Conservation (phyloP, 2,113 vertebrate genomes). For the Noctilio leporinus region DNA sequence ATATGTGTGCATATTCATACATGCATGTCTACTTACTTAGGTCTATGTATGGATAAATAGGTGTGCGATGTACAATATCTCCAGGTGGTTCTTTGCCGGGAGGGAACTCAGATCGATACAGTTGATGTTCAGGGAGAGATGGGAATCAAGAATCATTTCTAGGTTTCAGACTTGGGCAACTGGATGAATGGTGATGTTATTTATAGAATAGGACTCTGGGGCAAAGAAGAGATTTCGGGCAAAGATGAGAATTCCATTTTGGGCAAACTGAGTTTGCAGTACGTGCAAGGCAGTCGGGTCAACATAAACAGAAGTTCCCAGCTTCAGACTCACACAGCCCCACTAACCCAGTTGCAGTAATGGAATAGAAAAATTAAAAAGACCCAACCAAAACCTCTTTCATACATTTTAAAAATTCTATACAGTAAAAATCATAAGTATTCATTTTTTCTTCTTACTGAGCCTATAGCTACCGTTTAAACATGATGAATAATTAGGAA, state of each 20-base stretch:
- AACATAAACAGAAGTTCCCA: background rate
- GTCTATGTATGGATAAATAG: no score
- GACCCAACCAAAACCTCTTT: background rate
- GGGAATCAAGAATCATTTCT: background rate
- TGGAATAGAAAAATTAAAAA: background rate
- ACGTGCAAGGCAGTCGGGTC: background rate
- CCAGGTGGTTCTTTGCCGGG: background rate
- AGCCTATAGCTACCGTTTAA: background rate
- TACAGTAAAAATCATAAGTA: background rate
- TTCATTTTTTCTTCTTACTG: background rate
- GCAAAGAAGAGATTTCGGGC: background rate
- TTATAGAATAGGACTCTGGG: background rate
- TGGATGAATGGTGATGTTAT: background rate
- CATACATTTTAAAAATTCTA: background rate
- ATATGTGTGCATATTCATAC: background rate
- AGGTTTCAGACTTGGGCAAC: background rate
- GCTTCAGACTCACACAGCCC: background rate
- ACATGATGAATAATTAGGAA: background rate
- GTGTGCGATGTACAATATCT: background rate
- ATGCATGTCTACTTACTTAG: background rate
- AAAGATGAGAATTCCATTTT: background rate
- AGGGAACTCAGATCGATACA: background rate
- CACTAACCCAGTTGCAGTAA: background rate
- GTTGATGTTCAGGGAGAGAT: background rate
- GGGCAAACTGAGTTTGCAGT: background rate